phyloP scores from a whole-genome alignment of 2,888 invertebrate species.

The Mythimna pallens region DNA sequence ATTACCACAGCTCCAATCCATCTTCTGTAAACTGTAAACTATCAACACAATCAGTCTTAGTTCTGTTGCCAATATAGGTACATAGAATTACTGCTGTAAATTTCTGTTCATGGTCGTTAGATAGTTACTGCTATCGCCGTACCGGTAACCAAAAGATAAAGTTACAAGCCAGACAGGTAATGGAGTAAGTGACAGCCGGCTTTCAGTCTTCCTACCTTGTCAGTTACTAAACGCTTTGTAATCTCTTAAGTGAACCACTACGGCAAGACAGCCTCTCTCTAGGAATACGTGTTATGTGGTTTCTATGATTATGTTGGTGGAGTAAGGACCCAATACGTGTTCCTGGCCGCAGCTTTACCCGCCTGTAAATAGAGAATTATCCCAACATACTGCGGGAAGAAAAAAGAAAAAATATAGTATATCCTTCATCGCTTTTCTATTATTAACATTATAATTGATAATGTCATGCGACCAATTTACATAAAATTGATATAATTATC shows the following conservation, averaged over 20 bases:
- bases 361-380: no score
- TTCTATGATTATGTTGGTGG: neutral
- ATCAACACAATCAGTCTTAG: neutral
- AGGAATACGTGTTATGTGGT: neutral
- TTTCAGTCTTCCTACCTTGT: constrained; percentile 25
- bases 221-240: constrained; percentile 43
- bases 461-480: no score
- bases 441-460: no score
- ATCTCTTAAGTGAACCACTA: constrained; percentile 20
- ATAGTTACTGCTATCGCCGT: neutral
- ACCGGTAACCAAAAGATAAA: constrained; percentile 1
- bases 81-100: neutral
- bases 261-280: constrained; percentile 1
- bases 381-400: no score
- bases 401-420: no score
- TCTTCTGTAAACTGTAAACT: neutral
- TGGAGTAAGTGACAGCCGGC: constrained; percentile 31
- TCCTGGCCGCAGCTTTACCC: no score
- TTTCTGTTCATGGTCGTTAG: neutral
- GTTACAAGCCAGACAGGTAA: constrained; percentile 18
- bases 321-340: no score
- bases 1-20: no score
- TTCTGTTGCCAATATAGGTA: neutral
- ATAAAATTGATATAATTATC: no score
- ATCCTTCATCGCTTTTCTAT: no score